Base-by-base conservation (phyloP, 1,140 invertebrate genomes). In the Lucilia cuprina region DNA sequence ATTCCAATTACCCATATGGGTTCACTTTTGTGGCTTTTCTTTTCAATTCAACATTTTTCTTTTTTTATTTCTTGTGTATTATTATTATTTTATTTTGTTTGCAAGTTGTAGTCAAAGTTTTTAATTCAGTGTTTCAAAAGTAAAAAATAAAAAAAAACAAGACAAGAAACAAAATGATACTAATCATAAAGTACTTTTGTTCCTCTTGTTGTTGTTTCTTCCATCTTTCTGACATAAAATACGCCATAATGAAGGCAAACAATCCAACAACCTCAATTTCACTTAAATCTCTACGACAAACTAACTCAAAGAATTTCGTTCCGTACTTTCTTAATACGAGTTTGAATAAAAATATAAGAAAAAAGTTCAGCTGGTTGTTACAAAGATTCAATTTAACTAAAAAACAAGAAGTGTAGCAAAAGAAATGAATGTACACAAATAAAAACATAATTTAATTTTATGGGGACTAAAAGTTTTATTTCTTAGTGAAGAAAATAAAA, bases 381-480 rank as follows among this genome's bases (percentile, higher is more conserved):
- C 75, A 78, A 78, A 78, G 75, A 78, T 78, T 78, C 75, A 78
- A 78, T 78, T 78, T 78, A 78, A 78, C 34, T 78, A 47, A 78
- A 47, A 78, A 41, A 70, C 65, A 21, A 70, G n/a, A 70, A 70
- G 65, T 21, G 65, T 10, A 25, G 19, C 21, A 21, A 21, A 70
- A 10, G n/a, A 21, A 21, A 47, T 78, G 75, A 41, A 78, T 78
- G 75, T 78, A 78, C 35, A 78, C 75, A 78, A 78, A 78, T 78
- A 78, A 78, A 78, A 78, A 78, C 75, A 78, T 78, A 78, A 78
- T 78, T 78, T 78, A 78, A 78, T 78, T 78, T 78, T 78, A 78
- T 78, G 75, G 75, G 75, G 75, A 78, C 75, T 78, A 78, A 78
- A 78, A 78, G 75, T 78, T 78, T 78, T 78, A 78, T 78, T 78